phyloP scores from a whole-genome alignment of 2,888 invertebrate genomes.

The Operophtera brumata region DNA sequence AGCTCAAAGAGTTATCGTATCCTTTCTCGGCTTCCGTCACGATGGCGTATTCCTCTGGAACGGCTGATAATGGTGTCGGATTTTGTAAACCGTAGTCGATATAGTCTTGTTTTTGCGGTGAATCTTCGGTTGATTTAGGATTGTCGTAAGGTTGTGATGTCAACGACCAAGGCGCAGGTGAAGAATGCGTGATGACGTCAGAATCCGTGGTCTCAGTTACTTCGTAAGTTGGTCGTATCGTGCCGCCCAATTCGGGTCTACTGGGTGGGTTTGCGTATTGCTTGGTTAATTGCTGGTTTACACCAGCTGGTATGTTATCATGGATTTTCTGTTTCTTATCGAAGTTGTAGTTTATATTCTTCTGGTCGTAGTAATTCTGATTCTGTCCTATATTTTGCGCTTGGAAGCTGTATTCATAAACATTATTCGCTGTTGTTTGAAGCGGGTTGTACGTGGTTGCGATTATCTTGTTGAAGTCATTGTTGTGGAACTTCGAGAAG shows the following conservation, averaged over 20 bases:
- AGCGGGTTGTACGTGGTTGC: slow-evolving; percentile 69
- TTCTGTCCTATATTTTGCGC: slow-evolving; percentile 60
- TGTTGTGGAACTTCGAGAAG: slow-evolving; percentile 54
- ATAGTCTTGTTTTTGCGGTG: slow-evolving; percentile 51
- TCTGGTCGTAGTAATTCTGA: slow-evolving; percentile 49
- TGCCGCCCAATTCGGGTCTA: slow-evolving; percentile 43
- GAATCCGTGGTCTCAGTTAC: slow-evolving; percentile 68
- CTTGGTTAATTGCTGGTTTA: slow-evolving; percentile 59
- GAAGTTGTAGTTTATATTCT: slow-evolving; percentile 44
- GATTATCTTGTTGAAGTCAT: slow-evolving; percentile 56
- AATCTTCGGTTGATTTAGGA: slow-evolving; percentile 53
- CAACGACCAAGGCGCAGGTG: slow-evolving; percentile 61
- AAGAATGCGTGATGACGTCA: slow-evolving; percentile 58
- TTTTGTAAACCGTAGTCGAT: slow-evolving; percentile 51
- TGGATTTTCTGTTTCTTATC: slow-evolving; percentile 62
- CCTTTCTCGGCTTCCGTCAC: slow-evolving; percentile 69
- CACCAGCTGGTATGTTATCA: slow-evolving; percentile 61
- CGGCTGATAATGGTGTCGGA: slow-evolving; percentile 53
- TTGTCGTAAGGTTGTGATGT: slow-evolving; percentile 56
- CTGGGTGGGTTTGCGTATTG: slow-evolving; percentile 55
- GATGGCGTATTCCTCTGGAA: slow-evolving; percentile 67
- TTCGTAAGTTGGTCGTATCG: slow-evolving; percentile 64
- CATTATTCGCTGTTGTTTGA: slow-evolving; percentile 56
- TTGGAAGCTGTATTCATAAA: slow-evolving; percentile 55
- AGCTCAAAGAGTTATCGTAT: slow-evolving; percentile 68